Base-by-base conservation (phyloP, 2,888 invertebrate species). In the Ophion obscuratus region DNA sequence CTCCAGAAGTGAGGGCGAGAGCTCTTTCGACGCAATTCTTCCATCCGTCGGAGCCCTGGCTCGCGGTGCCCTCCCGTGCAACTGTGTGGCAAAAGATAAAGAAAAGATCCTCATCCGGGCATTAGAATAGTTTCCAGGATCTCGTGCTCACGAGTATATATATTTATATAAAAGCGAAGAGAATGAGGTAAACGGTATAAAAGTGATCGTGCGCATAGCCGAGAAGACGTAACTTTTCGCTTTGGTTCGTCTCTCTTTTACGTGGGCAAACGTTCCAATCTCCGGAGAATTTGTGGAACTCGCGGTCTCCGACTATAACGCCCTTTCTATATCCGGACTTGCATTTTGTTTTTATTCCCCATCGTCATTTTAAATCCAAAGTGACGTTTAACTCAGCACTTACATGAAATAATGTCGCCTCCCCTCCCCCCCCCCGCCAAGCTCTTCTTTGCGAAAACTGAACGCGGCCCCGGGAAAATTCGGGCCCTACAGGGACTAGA, bases 221-320 rank as follows among this genome's bases (percentile, higher is more conserved):
- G 27, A 61, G 74, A 68, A 71, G 82, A 86, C 84, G 86, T 83
- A 87, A 87, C 80, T 87, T 86, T 67, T 76, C 81, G 76, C 78
- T 80, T 88, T 83, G 75, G 87, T 82, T 86, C 82, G 85, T 88
- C 87, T 87, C 82, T 84, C 31, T 87, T 87, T 87, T 53, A 80
- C 77, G 85, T 81, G 86, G 88, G 89, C 85, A 87, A 90, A 88
- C 90, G 89, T 90, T 91, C 90, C 90, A 90, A 90, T 90, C 90
- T 90, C 90, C 88, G 85, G 84, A 89, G 92, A 92, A 92, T 92
- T 89, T 90, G 87, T 88, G 91, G 92, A 91, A 92, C 92, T 91
- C 84, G 79, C 89, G 44, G 75, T 73, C 62, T 53, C 27, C 44
- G 73, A 73, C 81, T 81, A 77, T 84, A 61, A 68, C 44, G 24